A percentile compares a stretch with the other conserved stretches of the same genome.
Evolutionary conservation across 2,113 vertebrate species (phyloP).

Genomic region (Columbina picui): DNA sequence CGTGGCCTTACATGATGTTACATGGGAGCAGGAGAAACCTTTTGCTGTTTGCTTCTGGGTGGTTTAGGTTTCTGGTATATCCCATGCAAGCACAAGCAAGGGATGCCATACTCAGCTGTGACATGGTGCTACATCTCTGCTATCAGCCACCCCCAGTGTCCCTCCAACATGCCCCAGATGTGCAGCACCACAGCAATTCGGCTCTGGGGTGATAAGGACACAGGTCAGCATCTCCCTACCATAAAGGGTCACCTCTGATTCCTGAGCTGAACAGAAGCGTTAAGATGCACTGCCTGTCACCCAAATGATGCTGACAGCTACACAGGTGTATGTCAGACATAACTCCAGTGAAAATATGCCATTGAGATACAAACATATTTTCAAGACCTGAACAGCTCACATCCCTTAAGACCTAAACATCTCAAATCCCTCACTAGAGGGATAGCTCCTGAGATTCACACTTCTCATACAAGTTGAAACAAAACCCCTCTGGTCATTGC

Average conservation of each 20-base stretch:
- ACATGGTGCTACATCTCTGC: fast-evolving
- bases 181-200: background rate
- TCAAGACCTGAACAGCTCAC: background rate
- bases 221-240: background rate
- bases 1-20: fast-evolving
- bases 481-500: fast-evolving
- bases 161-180: background rate
- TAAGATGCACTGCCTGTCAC: background rate
- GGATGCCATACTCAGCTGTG: background rate
- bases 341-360: background rate
- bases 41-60: background rate
- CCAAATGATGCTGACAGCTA: background rate
- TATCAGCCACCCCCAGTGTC: fast-evolving
- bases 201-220: background rate
- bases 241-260: background rate
- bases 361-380: fast-evolving
- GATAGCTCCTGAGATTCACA: background rate
- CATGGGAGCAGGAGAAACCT: background rate
- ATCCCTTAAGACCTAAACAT: background rate
- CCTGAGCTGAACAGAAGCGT: background rate
- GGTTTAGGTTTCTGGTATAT: background rate
- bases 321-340: fast-evolving
- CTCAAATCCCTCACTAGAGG: background rate
- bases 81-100: fast-evolving
- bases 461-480: background rate